Conservation (phyloP, 2,797 vertebrate genomes). For the Pagetopsis macropterus region DNA sequence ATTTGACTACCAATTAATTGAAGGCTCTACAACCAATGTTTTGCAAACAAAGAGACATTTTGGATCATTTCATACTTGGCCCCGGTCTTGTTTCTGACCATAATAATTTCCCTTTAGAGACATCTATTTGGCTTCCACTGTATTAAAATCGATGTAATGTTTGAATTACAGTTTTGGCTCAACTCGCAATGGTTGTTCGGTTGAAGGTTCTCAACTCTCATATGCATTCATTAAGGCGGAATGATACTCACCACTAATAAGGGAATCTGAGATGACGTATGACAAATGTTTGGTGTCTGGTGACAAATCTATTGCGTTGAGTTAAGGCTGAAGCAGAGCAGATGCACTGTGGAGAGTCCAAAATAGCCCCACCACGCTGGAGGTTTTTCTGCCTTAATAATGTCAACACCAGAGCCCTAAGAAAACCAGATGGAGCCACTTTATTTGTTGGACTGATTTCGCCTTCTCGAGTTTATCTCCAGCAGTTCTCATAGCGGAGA, state of each 20-base stretch:
- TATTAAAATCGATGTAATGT: conserved; percentile 52
- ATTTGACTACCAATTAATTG: conserved; percentile 23
- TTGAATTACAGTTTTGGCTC: conserved; percentile 39
- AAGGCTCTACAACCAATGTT: conserved; percentile 6
- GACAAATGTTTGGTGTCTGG: conserved; percentile 61
- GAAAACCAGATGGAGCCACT: conserved; percentile 74
- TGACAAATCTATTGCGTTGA: conserved; percentile 70
- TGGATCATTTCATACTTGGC: conserved; percentile 25
- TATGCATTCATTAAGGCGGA: conserved; percentile 48
- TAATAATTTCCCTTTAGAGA: conserved; percentile 9
- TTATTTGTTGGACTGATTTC: conserved; percentile 77
- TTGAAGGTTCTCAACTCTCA: conserved; percentile 44
- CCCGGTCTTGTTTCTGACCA: conserved; percentile 20
- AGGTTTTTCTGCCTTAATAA: conserved; percentile 74
- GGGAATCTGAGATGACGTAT: conserved; percentile 67
- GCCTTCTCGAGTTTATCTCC: conserved; percentile 73
- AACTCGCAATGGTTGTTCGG: conserved; percentile 45
- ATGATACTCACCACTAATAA: conserved; percentile 72
- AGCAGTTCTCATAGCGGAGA: conserved; percentile 46
- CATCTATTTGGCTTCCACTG: conserved; percentile 44
- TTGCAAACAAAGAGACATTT: conserved; percentile 24
- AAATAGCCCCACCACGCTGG: conserved; percentile 72
- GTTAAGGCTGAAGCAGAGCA: conserved; percentile 72
- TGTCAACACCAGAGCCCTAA: conserved; percentile 71
- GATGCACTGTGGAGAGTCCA: conserved; percentile 68